Conservation (phyloP, 2,888 invertebrate genomes). For the Cactoblastis cactorum region DNA sequence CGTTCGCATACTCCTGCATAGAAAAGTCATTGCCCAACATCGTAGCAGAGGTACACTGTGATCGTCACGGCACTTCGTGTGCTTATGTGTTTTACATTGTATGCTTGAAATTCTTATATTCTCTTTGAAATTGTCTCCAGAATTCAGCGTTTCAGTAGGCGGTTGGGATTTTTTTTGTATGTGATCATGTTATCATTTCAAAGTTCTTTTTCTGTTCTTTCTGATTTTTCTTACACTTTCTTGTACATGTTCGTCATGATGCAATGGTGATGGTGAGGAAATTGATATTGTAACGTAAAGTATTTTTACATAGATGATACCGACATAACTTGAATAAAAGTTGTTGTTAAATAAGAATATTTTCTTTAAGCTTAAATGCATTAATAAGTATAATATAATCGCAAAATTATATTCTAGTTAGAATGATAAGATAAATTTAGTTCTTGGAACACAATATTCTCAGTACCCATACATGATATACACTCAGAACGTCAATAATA, state of each 20-base stretch:
- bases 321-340: too few species aligned
- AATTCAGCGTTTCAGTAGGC: not conserved
- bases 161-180: not conserved
- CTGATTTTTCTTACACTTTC: not conserved
- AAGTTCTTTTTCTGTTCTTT: not conserved
- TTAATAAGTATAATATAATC: too few species aligned
- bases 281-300: not conserved
- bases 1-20: constrained; percentile 84
- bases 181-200: not conserved
- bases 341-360: too few species aligned
- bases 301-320: too few species aligned
- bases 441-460: too few species aligned
- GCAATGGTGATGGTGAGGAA: constrained; percentile 35
- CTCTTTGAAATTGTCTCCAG: not conserved
- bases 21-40: constrained; percentile 83
- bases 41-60: constrained; percentile 79
- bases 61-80: constrained; percentile 35
- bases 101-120: not conserved
- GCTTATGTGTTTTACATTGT: constrained; percentile 33
- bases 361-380: too few species aligned
- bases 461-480: too few species aligned
- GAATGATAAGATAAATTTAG: too few species aligned
- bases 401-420: too few species aligned
- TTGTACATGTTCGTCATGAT: not conserved
- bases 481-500: too few species aligned